Percentiles rank a stretch among this genome's conserved stretches.
These are phyloP conservation scores for Tachyglossus aculeatus DNA, from an alignment of 2,797 vertebrate genomes.

Conservation along the genomic window DNA sequence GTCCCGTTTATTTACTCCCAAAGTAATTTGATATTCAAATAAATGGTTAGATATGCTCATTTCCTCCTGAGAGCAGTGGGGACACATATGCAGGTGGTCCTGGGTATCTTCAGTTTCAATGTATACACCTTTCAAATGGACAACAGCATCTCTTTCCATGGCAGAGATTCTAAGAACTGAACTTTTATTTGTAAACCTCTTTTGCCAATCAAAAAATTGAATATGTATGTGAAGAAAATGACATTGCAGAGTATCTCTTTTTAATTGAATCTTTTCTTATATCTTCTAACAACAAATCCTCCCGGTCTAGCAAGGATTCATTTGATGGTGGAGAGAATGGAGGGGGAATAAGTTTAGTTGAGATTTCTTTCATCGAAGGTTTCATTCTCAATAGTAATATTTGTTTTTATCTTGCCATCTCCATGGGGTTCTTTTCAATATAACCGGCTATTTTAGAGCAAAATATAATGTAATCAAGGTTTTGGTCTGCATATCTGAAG, in stretches of 20 bases:
- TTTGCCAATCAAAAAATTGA: not conserved
- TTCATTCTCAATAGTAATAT: not conserved
- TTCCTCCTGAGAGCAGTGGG: too few relatives aligned
- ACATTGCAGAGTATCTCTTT: not conserved
- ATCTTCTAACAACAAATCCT: not conserved
- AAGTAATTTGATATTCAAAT: too few relatives aligned
- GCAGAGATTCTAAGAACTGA: not conserved
- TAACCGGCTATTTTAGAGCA: constrained; percentile 23
- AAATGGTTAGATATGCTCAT: too few relatives aligned
- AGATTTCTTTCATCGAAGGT: fast-evolving
- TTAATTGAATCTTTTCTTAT: not conserved
- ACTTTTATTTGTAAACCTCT: not conserved
- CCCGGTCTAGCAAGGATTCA: not conserved
- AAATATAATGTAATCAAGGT: constrained; percentile 30
- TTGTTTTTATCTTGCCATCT: not conserved
- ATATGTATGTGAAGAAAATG: not conserved
- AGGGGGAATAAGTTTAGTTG: not conserved
- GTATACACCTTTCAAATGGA: too few relatives aligned
- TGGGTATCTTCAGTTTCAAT: too few relatives aligned
- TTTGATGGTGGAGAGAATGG: not conserved
- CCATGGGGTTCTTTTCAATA: constrained; percentile 5
- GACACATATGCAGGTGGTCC: too few relatives aligned
- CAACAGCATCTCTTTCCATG: too few relatives aligned
- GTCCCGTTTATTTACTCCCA: too few relatives aligned
- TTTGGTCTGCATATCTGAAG: constrained; percentile 18